Conservation (phyloP, 2,797 vertebrate species). For the Enteromius argenteus region DNA sequence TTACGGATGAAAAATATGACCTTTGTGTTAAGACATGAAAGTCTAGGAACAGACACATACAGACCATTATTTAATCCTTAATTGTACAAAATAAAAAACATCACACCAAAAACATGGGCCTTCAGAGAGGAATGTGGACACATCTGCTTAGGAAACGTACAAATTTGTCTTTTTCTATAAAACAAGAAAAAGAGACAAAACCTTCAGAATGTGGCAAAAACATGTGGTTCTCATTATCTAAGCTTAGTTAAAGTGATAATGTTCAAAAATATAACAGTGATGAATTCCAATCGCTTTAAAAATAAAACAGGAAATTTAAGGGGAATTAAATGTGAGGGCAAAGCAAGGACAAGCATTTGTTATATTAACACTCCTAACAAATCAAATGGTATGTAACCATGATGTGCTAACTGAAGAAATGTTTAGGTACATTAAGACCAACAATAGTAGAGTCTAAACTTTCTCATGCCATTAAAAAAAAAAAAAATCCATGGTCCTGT, state of each 20-base stretch:
- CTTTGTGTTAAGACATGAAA: constrained; percentile 28
- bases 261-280: constrained; percentile 58
- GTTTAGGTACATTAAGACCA: constrained; percentile 13
- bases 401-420: background rate
- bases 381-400: constrained; percentile 3
- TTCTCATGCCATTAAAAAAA: background rate
- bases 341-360: background rate
- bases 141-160: constrained; percentile 64
- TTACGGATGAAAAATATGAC: constrained; percentile 1
- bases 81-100: constrained; percentile 17
- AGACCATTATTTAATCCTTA: constrained; percentile 9
- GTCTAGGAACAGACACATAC: constrained; percentile 21
- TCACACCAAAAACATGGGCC: constrained; percentile 37
- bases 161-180: constrained; percentile 61
- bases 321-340: constrained; percentile 21
- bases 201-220: constrained; percentile 53
- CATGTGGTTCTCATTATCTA: constrained; percentile 68
- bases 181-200: constrained; percentile 1
- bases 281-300: constrained; percentile 28
- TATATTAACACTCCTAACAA: constrained; percentile 15
- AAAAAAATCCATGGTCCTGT: background rate
- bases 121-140: constrained; percentile 57
- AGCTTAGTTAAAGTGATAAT: constrained; percentile 66
- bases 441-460: constrained; percentile 2
- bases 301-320: constrained; percentile 43